Evolutionary conservation across 2,888 invertebrate species (phyloP).

Genomic region (Melanostoma scalare): DNA sequence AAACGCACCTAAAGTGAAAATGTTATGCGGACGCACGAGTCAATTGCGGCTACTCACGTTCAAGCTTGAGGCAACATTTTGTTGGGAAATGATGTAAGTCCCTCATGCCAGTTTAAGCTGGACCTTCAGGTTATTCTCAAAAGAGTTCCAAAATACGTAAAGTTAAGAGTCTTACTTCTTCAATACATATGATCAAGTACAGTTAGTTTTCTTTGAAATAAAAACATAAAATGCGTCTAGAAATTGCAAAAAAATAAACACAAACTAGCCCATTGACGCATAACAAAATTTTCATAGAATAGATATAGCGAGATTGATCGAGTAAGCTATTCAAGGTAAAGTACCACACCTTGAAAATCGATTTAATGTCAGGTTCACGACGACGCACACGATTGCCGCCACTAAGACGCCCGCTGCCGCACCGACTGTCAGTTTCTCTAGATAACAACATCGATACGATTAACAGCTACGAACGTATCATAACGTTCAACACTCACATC

Average conservation of each 20-base stretch:
- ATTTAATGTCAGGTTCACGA: constrained; percentile 69
- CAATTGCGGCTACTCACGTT: no score
- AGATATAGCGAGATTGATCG: constrained; percentile 40
- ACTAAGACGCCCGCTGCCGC: background rate
- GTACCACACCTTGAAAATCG: constrained; percentile 67
- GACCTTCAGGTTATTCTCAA: no score
- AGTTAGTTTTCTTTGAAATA: constrained; percentile 20
- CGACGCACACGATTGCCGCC: background rate
- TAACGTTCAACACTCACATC: constrained; percentile 13
- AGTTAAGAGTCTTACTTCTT: no score
- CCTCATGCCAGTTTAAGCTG: no score
- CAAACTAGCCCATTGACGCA: constrained; percentile 19
- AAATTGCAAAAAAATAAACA: constrained; percentile 14
- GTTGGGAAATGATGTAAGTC: no score
- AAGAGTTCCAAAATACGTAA: no score
- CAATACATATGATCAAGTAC: background rate
- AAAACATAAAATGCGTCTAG: background rate
- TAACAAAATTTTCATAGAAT: constrained; percentile 41
- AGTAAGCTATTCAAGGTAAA: constrained; percentile 51
- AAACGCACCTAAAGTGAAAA: no score
- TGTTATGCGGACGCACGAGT: no score
- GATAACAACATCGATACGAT: constrained; percentile 9
- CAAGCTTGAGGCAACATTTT: no score
- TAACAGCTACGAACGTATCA: constrained; percentile 9
- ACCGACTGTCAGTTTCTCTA: background rate